Base-by-base conservation (phyloP, 2,797 vertebrate genomes). In the Tarsius wallacei region DNA sequence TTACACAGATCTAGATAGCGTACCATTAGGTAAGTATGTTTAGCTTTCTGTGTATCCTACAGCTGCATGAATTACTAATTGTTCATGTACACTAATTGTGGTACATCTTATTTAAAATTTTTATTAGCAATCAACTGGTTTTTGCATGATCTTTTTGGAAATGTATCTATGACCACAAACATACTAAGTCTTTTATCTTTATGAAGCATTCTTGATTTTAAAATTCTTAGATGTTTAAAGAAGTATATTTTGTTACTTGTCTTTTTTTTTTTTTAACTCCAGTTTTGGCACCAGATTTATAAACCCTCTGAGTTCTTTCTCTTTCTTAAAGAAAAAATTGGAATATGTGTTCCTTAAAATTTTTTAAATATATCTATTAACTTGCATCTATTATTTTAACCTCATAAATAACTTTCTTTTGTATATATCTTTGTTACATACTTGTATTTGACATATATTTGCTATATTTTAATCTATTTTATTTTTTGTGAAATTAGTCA, bases 1-100 rank as follows among this genome's bases (percentile, higher is more conserved):
- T 99, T 99, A 99, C 98, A 98, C 99, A 99, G 99, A 99, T 99
- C 99, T 99, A 99, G 99, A 99, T 99, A 99, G 99, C 99, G 98
- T 99, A 98, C 99, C 99, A 0, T 93, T 99, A 97, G 99, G 99
- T 99, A 99, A 99, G 99, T 99, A 99, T 98, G 89, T 98, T 96
- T 98, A 99, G 99, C 98, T 99, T 99, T 98, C 98, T 98, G 98
- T 98, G 97, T 98, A 97, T 98, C 97, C 96, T 98, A 98, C 98
- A 98, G 99, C 98, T 99, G 99, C 98, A 98, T 99, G 98, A 98
- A 97, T 98, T 99, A 99, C 98, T 99, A 99, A 99, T 99, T 98
- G 97, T 98, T 98, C 98, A 96, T 97, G 91, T 98, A 98, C 98
- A 98, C 99, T 99, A 99, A 99, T 99, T 98, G 96, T 97, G 98